phyloP scores from a whole-genome alignment of 2,888 invertebrate genomes.

The Trissonchulus sp. region DNA sequence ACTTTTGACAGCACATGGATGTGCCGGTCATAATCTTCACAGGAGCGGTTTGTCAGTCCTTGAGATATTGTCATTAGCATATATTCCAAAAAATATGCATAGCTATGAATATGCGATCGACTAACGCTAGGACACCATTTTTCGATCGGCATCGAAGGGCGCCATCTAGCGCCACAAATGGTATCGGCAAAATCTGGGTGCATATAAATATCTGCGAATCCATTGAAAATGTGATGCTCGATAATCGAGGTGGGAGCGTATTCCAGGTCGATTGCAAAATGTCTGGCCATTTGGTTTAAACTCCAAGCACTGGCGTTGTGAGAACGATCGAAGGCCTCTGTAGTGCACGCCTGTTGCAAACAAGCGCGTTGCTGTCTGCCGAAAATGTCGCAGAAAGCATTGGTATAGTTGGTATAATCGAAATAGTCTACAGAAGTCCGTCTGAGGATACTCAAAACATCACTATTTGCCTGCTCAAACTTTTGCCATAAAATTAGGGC shows the following conservation, averaged over 20 bases:
- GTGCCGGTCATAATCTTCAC: neutral
- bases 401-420: neutral
- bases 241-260: neutral
- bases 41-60: neutral
- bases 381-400: neutral
- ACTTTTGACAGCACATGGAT: neutral
- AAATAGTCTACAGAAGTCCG: neutral
- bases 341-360: neutral
- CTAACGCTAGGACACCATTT: neutral
- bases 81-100: neutral
- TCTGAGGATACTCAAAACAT: neutral
- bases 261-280: neutral
- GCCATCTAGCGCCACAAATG: neutral
- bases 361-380: neutral
- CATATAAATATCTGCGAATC: neutral
- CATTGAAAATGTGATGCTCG: neutral
- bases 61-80: neutral
- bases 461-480: neutral
- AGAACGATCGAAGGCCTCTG: neutral
- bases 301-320: neutral
- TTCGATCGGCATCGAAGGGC: neutral
- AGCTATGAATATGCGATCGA: neutral
- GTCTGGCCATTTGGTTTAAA: neutral
- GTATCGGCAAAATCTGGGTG: neutral
- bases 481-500: neutral